Evolutionary conservation across 2,113 vertebrate species (phyloP), one percentile per base, ranked within the genome.

Genomic region (Benitochromis conjunctus): DNA sequence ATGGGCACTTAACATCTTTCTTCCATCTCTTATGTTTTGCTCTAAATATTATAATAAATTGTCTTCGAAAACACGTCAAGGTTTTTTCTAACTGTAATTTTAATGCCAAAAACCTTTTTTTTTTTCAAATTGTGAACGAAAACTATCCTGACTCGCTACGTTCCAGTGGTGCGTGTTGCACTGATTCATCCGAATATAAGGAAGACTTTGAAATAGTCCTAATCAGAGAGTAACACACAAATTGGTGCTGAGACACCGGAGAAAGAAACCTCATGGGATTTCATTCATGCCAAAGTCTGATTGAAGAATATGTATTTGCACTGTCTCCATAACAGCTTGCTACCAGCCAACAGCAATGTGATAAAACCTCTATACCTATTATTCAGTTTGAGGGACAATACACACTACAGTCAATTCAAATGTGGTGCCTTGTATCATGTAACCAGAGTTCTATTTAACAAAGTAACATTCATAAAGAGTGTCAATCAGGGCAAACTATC

Each of bases 21-120:
- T 38, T 5, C 13, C 21, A 58, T 29, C 89, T 48, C 48, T 29
- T 69, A 6, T 24, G 56, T 87, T 82, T 91, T 80, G 31, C 34
- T 19, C 78, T 66, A 26, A 81, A 86, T 69, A 58, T 91, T 88
- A 89, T 60, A 81, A 90, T 57, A 60, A 58, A 12, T 87, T 21
- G 84, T 69, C 51, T 84, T 55, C 53, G 9, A 55, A 84, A 88
- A 89, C 53, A 46, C 51, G 87, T 89, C 3, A 7, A 77, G 82
- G 77, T 74, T 60, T 54, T 71, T 51, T 85, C 38, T 51, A 29
- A 56, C 88, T 29, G 58, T 51, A 55, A 90, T 92, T 91, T 87
- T 86, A 86, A 87, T 24, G 86, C 88, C 93, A 81, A 24, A 69
- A 2, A 55, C 51, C 69, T 82, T 91, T 79, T 41, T 77, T 38